phyloP scores from a whole-genome alignment of 2,888 invertebrate species.

The Sarcophaga subvicina region DNA sequence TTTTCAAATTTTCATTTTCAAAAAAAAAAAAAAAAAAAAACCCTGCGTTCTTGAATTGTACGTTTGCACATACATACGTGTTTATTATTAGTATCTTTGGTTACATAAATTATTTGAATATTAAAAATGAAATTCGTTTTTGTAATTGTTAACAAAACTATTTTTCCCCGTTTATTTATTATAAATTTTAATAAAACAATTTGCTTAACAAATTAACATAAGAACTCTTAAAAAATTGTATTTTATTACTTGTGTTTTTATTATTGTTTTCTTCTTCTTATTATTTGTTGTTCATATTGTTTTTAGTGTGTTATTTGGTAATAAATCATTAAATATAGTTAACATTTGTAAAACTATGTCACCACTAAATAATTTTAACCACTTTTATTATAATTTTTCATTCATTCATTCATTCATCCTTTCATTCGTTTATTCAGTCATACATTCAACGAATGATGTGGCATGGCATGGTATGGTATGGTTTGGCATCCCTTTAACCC shows the following conservation, averaged over 20 bases:
- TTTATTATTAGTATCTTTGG: not conserved
- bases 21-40: too few relatives aligned
- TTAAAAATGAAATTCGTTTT: not conserved
- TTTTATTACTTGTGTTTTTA: constrained; percentile 12
- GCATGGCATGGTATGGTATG: constrained; percentile 1
- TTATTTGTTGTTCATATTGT: constrained; percentile 25
- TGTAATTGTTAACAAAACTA: not conserved
- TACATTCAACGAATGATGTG: constrained; percentile 17
- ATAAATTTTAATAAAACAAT: constrained; percentile 48
- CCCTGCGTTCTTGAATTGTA: too few relatives aligned
- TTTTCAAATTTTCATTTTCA: too few relatives aligned
- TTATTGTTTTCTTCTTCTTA: not conserved
- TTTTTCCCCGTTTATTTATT: constrained; percentile 38
- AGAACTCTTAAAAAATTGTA: not conserved
- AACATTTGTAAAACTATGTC: constrained; percentile 67
- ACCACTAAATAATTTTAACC: constrained; percentile 60
- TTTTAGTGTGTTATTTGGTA: constrained; percentile 63
- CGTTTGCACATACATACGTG: not conserved
- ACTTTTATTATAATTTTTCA: constrained; percentile 43
- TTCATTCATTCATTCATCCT: too few relatives aligned
- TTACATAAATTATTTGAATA: not conserved
- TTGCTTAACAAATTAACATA: constrained; percentile 61
- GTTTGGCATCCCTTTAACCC: constrained; percentile 48
- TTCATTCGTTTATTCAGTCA: too few relatives aligned
- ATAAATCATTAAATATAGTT: constrained; percentile 67